A percentile compares a stretch with the other conserved stretches of the same genome.
These are phyloP conservation scores for Cerastis rubricosa DNA, from an alignment of 2,888 invertebrate species.

Conservation along the genomic window DNA sequence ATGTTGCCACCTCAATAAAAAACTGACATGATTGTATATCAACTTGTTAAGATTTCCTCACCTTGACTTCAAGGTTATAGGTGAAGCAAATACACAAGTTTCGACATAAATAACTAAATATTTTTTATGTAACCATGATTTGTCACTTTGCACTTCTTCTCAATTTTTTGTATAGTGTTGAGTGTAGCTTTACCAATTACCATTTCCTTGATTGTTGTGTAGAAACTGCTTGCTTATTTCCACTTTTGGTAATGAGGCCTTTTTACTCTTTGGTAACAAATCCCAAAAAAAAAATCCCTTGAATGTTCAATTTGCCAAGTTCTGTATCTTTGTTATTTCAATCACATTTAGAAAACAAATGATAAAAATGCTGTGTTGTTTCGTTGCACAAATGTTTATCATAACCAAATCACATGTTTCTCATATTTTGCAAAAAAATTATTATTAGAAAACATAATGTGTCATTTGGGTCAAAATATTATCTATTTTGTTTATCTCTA, in stretches of 20 bases:
- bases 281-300: not conserved
- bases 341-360: not conserved
- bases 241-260: not conserved
- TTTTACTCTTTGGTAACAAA: not conserved
- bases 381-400: not conserved
- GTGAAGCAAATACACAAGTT: constrained; percentile 22
- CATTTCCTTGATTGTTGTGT: not conserved
- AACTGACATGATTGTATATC: constrained; percentile 10
- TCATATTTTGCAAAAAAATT: not conserved
- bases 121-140: not conserved
- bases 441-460: not conserved
- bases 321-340: not conserved
- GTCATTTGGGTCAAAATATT: not conserved
- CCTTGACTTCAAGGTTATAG: constrained; percentile 54
- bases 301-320: too few relatives aligned
- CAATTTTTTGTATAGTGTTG: not conserved
- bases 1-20: constrained; percentile 1
- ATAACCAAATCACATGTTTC: constrained; percentile 4
- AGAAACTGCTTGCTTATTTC: not conserved
- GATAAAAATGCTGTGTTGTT: not conserved
- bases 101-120: constrained; percentile 47
- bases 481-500: not conserved
- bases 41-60: constrained; percentile 30
- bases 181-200: too few relatives aligned
- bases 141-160: not conserved